Evolutionary conservation across 2,113 vertebrate species (phyloP).

Genomic region (Proteles cristata): DNA sequence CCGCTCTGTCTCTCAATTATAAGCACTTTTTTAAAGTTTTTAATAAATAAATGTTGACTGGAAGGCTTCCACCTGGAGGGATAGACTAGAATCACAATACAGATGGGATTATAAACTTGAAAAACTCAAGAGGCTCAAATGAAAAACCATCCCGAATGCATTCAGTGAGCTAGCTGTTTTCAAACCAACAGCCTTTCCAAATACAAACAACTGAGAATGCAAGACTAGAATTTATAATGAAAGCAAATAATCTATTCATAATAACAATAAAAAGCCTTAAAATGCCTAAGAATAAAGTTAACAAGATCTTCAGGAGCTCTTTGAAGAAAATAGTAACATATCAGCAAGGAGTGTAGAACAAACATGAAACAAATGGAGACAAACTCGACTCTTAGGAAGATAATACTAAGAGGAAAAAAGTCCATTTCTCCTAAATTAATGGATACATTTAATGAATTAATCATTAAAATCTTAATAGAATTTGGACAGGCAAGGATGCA

Average conservation of each 20-base stretch:
- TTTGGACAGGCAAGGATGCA: neutral
- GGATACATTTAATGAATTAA: neutral
- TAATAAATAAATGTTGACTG: neutral
- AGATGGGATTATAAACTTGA: neutral
- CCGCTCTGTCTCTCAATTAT: no score
- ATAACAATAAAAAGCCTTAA: neutral
- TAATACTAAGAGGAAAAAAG: neutral
- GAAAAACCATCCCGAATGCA: neutral
- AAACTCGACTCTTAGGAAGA: neutral
- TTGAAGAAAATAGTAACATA: conserved; percentile 21
- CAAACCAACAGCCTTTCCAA: neutral
- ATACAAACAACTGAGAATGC: neutral
- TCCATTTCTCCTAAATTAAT: neutral
- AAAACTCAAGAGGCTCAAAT: neutral
- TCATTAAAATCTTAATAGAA: neutral
- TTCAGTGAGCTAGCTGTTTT: neutral
- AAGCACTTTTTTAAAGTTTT: accelerated
- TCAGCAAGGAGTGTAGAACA: neutral
- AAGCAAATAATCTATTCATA: neutral
- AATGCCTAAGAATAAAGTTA: neutral
- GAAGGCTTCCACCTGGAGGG: neutral
- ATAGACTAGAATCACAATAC: neutral
- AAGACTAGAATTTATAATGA: neutral
- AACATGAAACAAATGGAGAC: neutral
- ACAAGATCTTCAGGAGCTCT: neutral